A percentile compares a stretch with the other conserved stretches of the same genome.
Conservation (phyloP, 2,797 vertebrate species). For the Myiotriccus ornatus region DNA sequence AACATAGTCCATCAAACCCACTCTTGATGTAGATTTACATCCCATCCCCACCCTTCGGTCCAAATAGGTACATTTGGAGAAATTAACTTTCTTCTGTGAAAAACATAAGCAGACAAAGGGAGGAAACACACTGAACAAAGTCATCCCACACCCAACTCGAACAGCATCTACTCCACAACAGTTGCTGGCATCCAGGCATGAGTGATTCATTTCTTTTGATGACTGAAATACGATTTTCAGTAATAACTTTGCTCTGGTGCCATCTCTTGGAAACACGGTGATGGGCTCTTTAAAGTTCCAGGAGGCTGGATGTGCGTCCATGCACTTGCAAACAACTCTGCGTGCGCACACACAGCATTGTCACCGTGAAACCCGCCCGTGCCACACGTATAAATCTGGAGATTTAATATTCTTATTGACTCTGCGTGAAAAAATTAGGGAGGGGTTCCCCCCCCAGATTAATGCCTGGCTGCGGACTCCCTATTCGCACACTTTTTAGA, state of each 20-base stretch:
- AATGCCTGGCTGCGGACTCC: too few species aligned
- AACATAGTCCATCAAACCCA: accelerated
- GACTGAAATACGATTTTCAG: neutral
- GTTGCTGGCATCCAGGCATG: accelerated
- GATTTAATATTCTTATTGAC: accelerated
- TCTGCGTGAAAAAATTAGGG: accelerated
- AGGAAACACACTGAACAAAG: neutral
- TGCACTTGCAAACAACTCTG: neutral
- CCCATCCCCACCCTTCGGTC: neutral
- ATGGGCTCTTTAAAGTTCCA: neutral
- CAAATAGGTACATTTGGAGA: neutral
- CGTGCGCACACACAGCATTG: neutral
- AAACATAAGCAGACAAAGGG: neutral
- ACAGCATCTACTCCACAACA: accelerated
- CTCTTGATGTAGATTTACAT: neutral
- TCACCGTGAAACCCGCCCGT: neutral
- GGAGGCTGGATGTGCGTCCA: neutral
- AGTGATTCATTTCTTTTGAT: neutral
- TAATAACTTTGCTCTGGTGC: accelerated
- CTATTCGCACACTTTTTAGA: neutral
- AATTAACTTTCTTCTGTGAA: accelerated
- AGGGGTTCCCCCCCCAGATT: too few species aligned
- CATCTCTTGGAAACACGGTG: neutral
- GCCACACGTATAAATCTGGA: neutral
- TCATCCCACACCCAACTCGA: accelerated